Conservation (phyloP, 1,140 invertebrate genomes). For the Diabrotica undecimpunctata region DNA sequence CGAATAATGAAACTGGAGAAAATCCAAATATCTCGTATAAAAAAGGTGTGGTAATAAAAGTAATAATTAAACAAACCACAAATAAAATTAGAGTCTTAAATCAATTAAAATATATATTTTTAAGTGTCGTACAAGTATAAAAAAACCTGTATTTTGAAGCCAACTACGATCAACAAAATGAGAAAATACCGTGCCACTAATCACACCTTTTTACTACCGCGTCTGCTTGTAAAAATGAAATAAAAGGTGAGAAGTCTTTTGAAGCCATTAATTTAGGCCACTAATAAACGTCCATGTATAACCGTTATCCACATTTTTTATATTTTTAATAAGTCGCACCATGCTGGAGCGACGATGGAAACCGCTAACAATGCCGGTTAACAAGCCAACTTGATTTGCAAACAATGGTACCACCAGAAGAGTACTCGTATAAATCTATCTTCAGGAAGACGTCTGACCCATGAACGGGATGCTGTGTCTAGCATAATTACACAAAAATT, state of each 20-base stretch:
- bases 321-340: conserved; percentile 31
- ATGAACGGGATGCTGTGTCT: conserved; percentile 29
- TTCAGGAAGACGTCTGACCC: conserved; percentile 32
- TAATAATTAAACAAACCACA: too few relatives aligned
- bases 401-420: conserved; percentile 32
- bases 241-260: conserved; percentile 1
- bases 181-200: too few relatives aligned
- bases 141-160: too few relatives aligned
- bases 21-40: too few relatives aligned
- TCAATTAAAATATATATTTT: too few relatives aligned
- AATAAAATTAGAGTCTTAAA: too few relatives aligned
- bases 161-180: too few relatives aligned
- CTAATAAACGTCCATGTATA: background rate
- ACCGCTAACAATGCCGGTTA: conserved; percentile 30
- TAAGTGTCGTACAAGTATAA: too few relatives aligned
- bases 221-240: background rate
- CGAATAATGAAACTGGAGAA: too few relatives aligned
- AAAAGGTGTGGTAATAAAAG: too few relatives aligned
- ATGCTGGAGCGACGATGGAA: conserved; percentile 23
- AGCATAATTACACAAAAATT: conserved; percentile 25
- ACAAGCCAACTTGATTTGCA: conserved; percentile 33
- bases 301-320: conserved; percentile 5
- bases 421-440: conserved; percentile 31
- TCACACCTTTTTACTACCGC: background rate
- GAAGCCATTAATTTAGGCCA: background rate